These are phyloP conservation scores for Gastracanthus pulcherrimus DNA, from an alignment of 2,888 invertebrate genomes.

Conservation along the genomic window DNA sequence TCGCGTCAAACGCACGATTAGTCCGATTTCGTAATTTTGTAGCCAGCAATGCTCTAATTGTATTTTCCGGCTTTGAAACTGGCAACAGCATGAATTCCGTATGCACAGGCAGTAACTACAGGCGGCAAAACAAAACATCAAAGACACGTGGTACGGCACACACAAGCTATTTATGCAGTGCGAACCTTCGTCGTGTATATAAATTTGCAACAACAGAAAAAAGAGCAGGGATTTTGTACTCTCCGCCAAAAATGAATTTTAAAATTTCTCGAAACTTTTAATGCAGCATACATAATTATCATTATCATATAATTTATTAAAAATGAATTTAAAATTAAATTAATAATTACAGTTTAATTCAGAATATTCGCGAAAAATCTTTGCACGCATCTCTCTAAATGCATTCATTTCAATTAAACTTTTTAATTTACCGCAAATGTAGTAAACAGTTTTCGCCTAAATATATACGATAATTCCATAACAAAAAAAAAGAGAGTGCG, in stretches of 20 bases:
- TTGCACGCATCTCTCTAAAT: no score
- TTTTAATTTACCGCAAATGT: no score
- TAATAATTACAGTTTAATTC: no score
- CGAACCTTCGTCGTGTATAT: background rate
- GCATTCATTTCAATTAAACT: no score
- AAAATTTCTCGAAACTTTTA: background rate
- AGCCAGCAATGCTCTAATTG: constrained; percentile 34
- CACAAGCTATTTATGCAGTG: constrained; percentile 40
- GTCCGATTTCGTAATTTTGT: constrained; percentile 39
- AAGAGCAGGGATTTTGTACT: background rate
- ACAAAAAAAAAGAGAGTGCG: no score
- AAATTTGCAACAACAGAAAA: background rate
- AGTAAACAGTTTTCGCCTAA: no score
- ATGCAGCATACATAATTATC: no score
- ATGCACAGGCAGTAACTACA: constrained; percentile 14
- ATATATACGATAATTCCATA: no score
- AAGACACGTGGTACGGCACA: constrained; percentile 33
- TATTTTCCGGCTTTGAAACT: constrained; percentile 48
- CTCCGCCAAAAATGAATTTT: background rate
- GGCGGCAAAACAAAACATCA: constrained; percentile 50
- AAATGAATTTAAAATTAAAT: no score
- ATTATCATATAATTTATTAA: no score
- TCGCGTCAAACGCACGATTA: constrained; percentile 35
- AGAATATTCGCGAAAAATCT: no score
- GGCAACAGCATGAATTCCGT: constrained; percentile 28